Evolutionary conservation across 2,113 vertebrate genomes (phyloP).

Genomic region (Pipra filicauda): DNA sequence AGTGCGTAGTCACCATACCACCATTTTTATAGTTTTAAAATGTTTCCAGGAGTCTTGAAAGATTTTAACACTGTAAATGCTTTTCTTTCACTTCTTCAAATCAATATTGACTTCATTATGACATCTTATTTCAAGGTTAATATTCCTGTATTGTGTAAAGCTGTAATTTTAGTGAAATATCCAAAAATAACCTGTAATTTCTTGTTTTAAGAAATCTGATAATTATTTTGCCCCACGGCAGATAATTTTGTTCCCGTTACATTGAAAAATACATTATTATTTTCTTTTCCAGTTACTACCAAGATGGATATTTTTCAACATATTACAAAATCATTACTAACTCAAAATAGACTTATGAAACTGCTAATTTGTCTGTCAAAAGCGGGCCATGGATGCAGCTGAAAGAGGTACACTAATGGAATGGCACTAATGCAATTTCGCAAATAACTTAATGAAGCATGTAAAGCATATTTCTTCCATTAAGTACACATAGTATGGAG

Average conservation of each 20-base stretch:
- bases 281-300: conserved; percentile 46
- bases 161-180: conserved; percentile 45
- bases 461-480: conserved; percentile 73
- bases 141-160: background rate
- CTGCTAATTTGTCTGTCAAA: conserved; percentile 71
- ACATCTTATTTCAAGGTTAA: conserved; percentile 42
- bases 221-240: background rate
- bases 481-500: conserved; percentile 71
- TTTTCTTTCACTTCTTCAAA: background rate
- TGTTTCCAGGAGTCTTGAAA: conserved; percentile 16
- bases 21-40: background rate
- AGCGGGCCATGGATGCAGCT: conserved; percentile 51
- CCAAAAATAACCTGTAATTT: background rate
- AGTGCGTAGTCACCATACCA: background rate
- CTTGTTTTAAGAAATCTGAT: conserved; percentile 48
- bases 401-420: conserved; percentile 69
- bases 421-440: conserved; percentile 76
- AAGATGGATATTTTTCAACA: conserved; percentile 47
- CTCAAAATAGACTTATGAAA: conserved; percentile 55
- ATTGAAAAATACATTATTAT: conserved; percentile 47
- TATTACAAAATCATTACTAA: conserved; percentile 63
- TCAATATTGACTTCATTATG: background rate
- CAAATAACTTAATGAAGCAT: conserved; percentile 77
- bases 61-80: background rate
- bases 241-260: conserved; percentile 26